A percentile compares a stretch with the other conserved stretches of the same genome.
These are phyloP conservation scores for Cassiopea xamachana DNA, from an alignment of 30 jellyfish, hydroid and myxozoan species.

Conservation along the genomic window DNA sequence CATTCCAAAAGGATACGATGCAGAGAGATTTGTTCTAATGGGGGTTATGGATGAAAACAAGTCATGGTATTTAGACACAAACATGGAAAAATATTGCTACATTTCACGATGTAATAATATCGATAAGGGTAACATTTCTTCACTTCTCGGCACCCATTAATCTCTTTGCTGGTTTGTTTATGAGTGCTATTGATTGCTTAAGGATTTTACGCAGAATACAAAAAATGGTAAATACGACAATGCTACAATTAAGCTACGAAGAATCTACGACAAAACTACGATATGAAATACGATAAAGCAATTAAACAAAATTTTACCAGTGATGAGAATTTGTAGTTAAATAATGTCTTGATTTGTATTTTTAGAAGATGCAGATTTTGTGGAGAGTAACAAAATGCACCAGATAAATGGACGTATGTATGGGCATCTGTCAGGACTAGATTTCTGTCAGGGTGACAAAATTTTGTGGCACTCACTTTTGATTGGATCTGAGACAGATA, in stretches of 20 bases:
- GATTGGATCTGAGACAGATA: slow-evolving; percentile 79
- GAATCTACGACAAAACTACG: too few relatives aligned
- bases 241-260: too few relatives aligned
- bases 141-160: too few relatives aligned
- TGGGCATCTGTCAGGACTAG: slow-evolving; percentile 54
- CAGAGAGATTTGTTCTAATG: slow-evolving; percentile 49
- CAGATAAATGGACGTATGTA: slow-evolving; percentile 77
- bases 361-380: slow-evolving; percentile 66
- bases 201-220: too few relatives aligned
- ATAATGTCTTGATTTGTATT: too few relatives aligned
- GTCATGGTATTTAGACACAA: slow-evolving; percentile 72
- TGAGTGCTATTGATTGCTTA: too few relatives aligned
- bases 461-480: slow-evolving; percentile 68
- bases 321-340: too few relatives aligned
- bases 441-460: slow-evolving; percentile 53
- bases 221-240: too few relatives aligned
- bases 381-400: slow-evolving; percentile 82
- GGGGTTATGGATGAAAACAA: slow-evolving; percentile 73
- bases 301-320: too few relatives aligned
- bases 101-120: slow-evolving; percentile 21
- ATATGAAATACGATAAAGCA: too few relatives aligned
- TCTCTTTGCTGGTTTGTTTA: too few relatives aligned
- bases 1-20: slow-evolving; percentile 63
- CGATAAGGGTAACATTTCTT: slow-evolving; percentile 65
- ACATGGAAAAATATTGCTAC: slow-evolving; percentile 60